Percentiles rank a stretch among this genome's conserved stretches.
Evolutionary conservation across 2,797 vertebrate genomes (phyloP).

Genomic region (Esox lucius): DNA sequence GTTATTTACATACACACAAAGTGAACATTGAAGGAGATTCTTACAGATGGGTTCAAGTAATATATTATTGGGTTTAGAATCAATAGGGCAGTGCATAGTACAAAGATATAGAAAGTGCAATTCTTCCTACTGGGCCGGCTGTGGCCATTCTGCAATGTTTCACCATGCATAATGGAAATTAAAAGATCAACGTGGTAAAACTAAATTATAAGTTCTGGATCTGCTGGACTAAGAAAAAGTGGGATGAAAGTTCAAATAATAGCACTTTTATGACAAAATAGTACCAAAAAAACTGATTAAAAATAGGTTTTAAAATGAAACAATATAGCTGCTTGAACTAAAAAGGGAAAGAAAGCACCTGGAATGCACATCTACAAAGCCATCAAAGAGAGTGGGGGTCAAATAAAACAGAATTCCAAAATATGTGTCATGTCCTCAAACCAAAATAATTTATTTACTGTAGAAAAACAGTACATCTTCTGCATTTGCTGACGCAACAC

Average conservation of each 20-base stretch:
- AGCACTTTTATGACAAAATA: conserved; percentile 74
- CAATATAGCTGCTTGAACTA: conserved; percentile 71
- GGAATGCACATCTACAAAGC: conserved; percentile 99
- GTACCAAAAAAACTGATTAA: conserved; percentile 25
- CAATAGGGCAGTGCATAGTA: conserved; percentile 99
- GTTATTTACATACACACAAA: conserved; percentile 94
- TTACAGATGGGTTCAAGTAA: conserved; percentile 98
- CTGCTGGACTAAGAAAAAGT: conserved; percentile 70
- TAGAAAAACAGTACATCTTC: neutral
- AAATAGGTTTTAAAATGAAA: conserved; percentile 15
- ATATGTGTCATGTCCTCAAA: neutral
- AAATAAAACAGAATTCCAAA: conserved; percentile 45
- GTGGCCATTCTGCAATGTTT: conserved; percentile 79
- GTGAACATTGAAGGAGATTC: conserved; percentile 88
- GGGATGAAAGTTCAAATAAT: conserved; percentile 85
- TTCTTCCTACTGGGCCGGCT: conserved; percentile 89
- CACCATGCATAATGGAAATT: conserved; percentile 81
- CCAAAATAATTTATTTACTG: conserved; percentile 5
- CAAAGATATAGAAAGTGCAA: conserved; percentile 99
- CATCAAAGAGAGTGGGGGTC: conserved; percentile 63
- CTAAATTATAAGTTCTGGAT: conserved; percentile 13
- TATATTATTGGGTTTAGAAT: conserved; percentile 98
- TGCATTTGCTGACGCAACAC: conserved; percentile 14
- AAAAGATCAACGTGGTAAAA: conserved; percentile 50
- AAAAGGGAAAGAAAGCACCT: conserved; percentile 86